Evolutionary conservation across 2,113 vertebrate species (phyloP).

Genomic region (Cacatua alba): DNA sequence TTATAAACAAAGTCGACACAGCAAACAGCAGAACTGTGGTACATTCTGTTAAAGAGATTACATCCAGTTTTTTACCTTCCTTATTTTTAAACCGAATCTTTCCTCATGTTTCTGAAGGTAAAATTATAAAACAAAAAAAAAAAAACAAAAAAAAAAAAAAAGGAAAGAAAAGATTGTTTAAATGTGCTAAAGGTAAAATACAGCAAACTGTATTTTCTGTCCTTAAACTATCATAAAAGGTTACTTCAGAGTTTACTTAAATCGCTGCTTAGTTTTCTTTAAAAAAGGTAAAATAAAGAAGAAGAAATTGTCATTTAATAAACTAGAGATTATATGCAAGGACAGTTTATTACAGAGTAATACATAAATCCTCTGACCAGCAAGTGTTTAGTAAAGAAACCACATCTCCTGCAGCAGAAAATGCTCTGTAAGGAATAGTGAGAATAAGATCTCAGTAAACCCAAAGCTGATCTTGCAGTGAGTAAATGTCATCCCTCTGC

Average conservation of each 20-base stretch:
- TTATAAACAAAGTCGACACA: conserved; percentile 76
- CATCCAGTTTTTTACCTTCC: conserved; percentile 64
- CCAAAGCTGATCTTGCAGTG: background rate
- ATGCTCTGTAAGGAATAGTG: background rate
- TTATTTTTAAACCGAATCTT: conserved; percentile 31
- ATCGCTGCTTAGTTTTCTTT: conserved; percentile 23
- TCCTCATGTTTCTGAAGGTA: conserved; percentile 53
- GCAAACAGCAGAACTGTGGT: conserved; percentile 74
- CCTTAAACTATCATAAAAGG: conserved; percentile 49
- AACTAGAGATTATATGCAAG: conserved; percentile 8
- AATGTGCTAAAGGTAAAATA: conserved; percentile 76
- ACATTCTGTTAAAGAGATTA: conserved; percentile 66
- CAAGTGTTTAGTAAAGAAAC: background rate
- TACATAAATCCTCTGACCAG: background rate
- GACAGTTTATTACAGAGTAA: background rate
- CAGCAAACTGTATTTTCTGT: conserved; percentile 76
- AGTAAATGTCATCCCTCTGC: background rate
- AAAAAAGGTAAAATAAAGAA: conserved; percentile 1
- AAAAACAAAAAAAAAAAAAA: background rate
- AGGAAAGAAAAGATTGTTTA: conserved; percentile 22
- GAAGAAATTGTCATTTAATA: background rate
- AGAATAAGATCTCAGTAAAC: background rate
- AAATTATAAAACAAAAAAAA: background rate
- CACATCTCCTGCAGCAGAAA: background rate
- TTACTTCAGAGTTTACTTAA: conserved; percentile 46